These are phyloP conservation scores for Scomberomorus guttatus DNA, from an alignment of 2,797 vertebrate species.

Conservation along the genomic window DNA sequence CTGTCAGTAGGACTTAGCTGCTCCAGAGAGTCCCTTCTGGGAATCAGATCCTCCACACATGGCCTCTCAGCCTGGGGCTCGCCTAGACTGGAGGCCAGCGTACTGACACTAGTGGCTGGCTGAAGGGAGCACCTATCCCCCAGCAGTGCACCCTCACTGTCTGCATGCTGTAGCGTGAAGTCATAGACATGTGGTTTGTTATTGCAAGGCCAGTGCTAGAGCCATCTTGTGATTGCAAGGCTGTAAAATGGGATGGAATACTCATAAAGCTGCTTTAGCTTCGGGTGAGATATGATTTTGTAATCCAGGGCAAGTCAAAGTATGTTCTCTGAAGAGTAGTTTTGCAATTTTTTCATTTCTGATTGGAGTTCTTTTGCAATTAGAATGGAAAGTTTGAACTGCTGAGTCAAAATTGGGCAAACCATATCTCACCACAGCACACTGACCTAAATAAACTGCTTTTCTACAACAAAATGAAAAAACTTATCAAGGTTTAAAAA, in stretches of 20 bases:
- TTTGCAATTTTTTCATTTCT: constrained; percentile 39
- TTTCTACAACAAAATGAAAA: constrained; percentile 45
- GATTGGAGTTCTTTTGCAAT: constrained; percentile 28
- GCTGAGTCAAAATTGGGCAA: constrained; percentile 44
- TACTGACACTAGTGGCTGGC: constrained; percentile 74
- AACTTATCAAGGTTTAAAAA: constrained; percentile 39
- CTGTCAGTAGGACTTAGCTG: constrained; percentile 78
- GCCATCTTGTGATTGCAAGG: constrained; percentile 63
- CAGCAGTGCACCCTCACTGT: constrained; percentile 89
- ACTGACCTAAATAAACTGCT: constrained; percentile 41
- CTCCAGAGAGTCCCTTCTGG: constrained; percentile 79
- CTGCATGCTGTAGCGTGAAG: constrained; percentile 89
- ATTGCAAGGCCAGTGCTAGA: constrained; percentile 66
- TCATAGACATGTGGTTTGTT: constrained; percentile 85
- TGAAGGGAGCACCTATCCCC: constrained; percentile 80
- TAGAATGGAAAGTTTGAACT: constrained; percentile 37
- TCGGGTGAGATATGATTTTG: constrained; percentile 63
- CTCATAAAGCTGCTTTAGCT: constrained; percentile 60
- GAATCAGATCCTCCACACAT: constrained; percentile 70
- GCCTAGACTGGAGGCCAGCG: constrained; percentile 73
- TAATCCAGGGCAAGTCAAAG: constrained; percentile 24
- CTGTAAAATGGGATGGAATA: constrained; percentile 57
- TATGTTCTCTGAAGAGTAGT: constrained; percentile 40
- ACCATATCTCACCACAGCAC: constrained; percentile 71
- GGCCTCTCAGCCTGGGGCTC: constrained; percentile 73